Conservation (phyloP, 2,797 vertebrate species). For the Melanotaenia pygmaea region DNA sequence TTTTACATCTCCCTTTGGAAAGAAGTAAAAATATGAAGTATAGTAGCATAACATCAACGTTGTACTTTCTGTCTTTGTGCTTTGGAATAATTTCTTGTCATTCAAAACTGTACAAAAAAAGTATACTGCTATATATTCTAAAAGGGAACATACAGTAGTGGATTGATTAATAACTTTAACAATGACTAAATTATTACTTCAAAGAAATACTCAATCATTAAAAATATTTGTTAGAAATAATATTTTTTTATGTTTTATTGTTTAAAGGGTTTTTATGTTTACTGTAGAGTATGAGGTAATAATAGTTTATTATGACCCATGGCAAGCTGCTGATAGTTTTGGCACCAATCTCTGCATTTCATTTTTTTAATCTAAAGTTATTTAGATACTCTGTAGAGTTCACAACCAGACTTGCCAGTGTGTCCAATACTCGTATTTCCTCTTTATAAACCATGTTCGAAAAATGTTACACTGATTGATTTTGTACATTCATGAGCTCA, state of each 20-base stretch:
- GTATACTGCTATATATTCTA: neutral
- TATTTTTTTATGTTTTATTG: slow-evolving; percentile 10
- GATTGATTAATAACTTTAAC: slow-evolving; percentile 5
- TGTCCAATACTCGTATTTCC: slow-evolving; percentile 10
- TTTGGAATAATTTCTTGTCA: neutral
- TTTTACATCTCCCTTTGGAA: too few species aligned
- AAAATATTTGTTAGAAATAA: neutral
- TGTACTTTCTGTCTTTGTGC: neutral
- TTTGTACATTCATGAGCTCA: slow-evolving; percentile 22
- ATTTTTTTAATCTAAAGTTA: neutral
- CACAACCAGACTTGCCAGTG: neutral
- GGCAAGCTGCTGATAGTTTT: slow-evolving; percentile 10
- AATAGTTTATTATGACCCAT: neutral
- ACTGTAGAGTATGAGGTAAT: neutral
- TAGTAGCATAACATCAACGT: neutral
- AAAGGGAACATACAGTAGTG: neutral
- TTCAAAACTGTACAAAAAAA: neutral
- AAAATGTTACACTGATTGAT: slow-evolving; percentile 4
- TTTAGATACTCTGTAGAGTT: neutral
- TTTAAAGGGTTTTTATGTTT: neutral
- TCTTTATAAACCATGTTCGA: neutral
- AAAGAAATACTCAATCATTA: neutral
- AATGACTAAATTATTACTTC: neutral
- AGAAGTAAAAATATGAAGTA: neutral
- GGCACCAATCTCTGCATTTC: neutral